phyloP scores from a whole-genome alignment of 2,888 invertebrate species.

The Plutella xylostella region DNA sequence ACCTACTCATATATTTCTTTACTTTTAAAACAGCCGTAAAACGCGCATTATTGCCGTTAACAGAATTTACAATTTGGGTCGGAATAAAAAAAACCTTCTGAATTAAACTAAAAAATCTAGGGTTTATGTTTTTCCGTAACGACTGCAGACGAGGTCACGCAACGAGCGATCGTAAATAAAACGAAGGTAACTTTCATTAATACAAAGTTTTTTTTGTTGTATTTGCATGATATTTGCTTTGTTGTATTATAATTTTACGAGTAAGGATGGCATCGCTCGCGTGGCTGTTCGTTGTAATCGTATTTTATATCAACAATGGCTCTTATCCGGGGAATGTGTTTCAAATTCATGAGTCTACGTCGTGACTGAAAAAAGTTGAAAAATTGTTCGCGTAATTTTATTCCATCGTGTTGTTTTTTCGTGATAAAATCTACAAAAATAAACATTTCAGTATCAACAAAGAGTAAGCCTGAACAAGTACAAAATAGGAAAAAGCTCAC shows the following conservation, averaged over 20 bases:
- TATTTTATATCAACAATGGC: conserved; percentile 60
- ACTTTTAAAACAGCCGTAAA: too few species aligned
- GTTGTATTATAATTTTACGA: conserved; percentile 62
- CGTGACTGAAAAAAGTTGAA: too few species aligned
- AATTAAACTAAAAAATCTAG: neutral
- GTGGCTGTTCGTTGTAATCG: conserved; percentile 57
- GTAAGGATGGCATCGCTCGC: conserved; percentile 44
- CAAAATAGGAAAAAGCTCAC: too few species aligned
- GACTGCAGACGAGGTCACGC: conserved; percentile 3
- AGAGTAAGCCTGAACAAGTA: too few species aligned
- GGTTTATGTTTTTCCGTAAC: conserved; percentile 1
- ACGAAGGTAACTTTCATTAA: conserved; percentile 43
- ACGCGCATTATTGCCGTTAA: too few species aligned
- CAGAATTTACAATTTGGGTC: too few species aligned
- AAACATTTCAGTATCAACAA: too few species aligned
- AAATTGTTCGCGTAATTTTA: too few species aligned
- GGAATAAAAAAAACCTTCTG: too few species aligned
- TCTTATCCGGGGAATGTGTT: conserved; percentile 61
- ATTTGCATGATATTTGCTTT: conserved; percentile 50
- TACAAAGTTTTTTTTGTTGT: conserved; percentile 48
- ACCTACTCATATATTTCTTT: too few species aligned
- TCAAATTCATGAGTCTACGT: conserved; percentile 56
- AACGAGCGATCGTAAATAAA: conserved; percentile 20
- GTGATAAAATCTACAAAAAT: too few species aligned
- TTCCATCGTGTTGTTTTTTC: too few species aligned